Percentiles rank a stretch among this genome's conserved stretches.
Evolutionary conservation across 2,797 vertebrate genomes (phyloP).

Genomic region (Muraenolepis orangiensis): DNA sequence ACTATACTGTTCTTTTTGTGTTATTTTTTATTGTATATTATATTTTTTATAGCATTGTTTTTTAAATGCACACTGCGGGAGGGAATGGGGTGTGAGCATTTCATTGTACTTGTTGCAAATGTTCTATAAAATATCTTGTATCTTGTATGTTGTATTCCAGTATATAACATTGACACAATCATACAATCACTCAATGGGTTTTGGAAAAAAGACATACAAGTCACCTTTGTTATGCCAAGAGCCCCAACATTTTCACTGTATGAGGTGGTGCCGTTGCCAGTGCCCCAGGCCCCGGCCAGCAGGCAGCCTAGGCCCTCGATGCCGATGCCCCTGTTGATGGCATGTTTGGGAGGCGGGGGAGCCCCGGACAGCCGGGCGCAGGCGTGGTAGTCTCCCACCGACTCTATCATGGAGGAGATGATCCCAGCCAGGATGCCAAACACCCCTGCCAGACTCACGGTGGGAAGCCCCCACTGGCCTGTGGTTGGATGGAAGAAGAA

Average conservation of each 20-base stretch:
- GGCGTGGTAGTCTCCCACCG: conserved; percentile 93
- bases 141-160: too few species aligned
- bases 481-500: conserved; percentile 22
- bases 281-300: conserved; percentile 92
- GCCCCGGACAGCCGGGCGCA: conserved; percentile 90
- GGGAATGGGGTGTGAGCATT: too few species aligned
- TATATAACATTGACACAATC: too few species aligned
- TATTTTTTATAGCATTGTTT: too few species aligned
- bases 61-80: too few species aligned
- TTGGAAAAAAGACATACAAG: too few species aligned
- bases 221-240: conserved; percentile 92
- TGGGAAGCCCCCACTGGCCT: conserved; percentile 96
- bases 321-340: conserved; percentile 89
- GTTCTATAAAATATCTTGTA: too few species aligned
- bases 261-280: conserved; percentile 92
- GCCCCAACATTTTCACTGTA: conserved; percentile 95
- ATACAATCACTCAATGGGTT: background rate
- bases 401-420: conserved; percentile 95
- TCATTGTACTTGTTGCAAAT: too few species aligned
- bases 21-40: too few species aligned
- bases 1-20: too few species aligned
- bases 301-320: conserved; percentile 93
- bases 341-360: conserved; percentile 87
- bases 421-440: conserved; percentile 92
- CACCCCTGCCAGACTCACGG: conserved; percentile 88